Evolutionary conservation across 2,888 invertebrate species (phyloP), one percentile per base, ranked within the genome.

Genomic region (Congeria kusceri): DNA sequence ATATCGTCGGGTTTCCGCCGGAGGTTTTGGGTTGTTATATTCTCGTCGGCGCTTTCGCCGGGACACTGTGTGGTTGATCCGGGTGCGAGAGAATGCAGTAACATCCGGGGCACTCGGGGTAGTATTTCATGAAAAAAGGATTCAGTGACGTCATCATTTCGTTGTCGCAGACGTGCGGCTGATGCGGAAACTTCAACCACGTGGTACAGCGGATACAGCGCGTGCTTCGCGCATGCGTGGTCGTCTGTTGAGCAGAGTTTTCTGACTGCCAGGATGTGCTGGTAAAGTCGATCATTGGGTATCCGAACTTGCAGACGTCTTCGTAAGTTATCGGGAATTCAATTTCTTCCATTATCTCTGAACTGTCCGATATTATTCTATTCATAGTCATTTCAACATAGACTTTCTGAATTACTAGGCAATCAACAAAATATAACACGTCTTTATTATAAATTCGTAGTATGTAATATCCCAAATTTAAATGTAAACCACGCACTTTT

Each of bases 51-150:
- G 39, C 15, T 39, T 39, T 39, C 39, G 39, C 15, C 39, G 39
- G 39, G 39, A 49, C 76, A 76, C 53, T 69, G 69, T 76, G 76
- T 20, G 70, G 69, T 27, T 76, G 65, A 57, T 28, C 39, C 0
- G 69, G 76, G 39, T 62, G 59, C 3, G 32, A n/a, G 23, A 76
- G 27, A 25, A 76, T 44, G 59, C 69, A 76, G 39, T 27, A 64
- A 76, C 76, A 76, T 20, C 56, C 28, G n/a, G 53, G 25, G 25
- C 76, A 76, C 25, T 76, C 76, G 3, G 69, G 70, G 25, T 67
- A 62, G 53, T 70, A 66, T 1, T 29, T 47, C 64, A 64, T 20
- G 13, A 46, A 49, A 25, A 49, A 53, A 28, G 39, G 18, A 46
- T 65, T 61, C 20, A 67, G 53, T 28, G 63, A 57, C 46, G 68